Evolutionary conservation across 1,140 invertebrate species (phyloP), one percentile per base, ranked within the genome.

Genomic region (Protaetia brevitarsis): DNA sequence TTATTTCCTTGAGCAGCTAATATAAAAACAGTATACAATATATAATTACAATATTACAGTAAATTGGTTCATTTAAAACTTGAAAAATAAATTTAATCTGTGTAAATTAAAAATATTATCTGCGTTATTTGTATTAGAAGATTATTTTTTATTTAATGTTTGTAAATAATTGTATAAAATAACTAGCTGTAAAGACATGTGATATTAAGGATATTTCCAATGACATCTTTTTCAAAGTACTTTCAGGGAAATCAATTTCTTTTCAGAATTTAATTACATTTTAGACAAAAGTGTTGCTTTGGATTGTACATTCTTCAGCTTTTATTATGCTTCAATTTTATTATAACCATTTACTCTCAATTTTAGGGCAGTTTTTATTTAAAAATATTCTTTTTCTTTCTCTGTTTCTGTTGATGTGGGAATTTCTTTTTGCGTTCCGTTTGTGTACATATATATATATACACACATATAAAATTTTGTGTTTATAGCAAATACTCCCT

Each of bases 161-260:
- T 59, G 57, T 59, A 59, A 59, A 59, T 59, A 59, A 59, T 59
- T 59, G 57, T 59, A 59, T 29, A 59, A 59, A 59, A 59, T 59
- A 59, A 29, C 57, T 59, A 59, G 29, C 26, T 59, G 29, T 59
- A 59, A 59, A 59, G 27, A 29, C 57, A 59, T 59, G 57, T 59
- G 57, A 59, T 59, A 59, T 59, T 59, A 59, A 59, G 13, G 30
- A 59, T 59, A 59, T 59, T 59, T 59, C 57, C 57, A 59, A 27
- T 59, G 26, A 59, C 57, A 59, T 29, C 16, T 29, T 59, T 59
- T 30, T 59, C 57, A 31, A 59, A 45, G 23, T 59, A 28, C 13
- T 28, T 59, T 59, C 57, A 59, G 26, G 5, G 57, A 59, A 59
- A 29, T 59, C 28, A 21, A 51, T 59, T 59, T 59, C 26, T 19